phyloP scores from a whole-genome alignment of 1,140 invertebrate genomes.

The Stratiolaelaps scimitus region DNA sequence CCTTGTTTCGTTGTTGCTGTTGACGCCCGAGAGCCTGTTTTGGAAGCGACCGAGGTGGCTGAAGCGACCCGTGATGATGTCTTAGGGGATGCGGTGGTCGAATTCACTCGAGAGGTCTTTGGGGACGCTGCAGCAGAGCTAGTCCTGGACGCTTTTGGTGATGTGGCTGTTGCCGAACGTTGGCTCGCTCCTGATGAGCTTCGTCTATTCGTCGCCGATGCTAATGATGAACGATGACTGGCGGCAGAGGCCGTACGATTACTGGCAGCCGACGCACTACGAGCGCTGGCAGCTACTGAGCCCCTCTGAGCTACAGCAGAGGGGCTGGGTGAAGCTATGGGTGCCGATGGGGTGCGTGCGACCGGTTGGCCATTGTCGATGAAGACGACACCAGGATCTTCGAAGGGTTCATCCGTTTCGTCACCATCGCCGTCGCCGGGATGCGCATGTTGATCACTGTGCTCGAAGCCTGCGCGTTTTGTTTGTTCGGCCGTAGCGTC shows the following conservation, averaged over 20 bases:
- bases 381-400: constrained; percentile 11
- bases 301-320: constrained; percentile 10
- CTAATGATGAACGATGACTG: background rate
- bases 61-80: no score
- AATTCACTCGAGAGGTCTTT: background rate
- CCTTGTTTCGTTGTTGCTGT: background rate
- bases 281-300: background rate
- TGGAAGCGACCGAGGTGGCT: background rate
- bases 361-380: constrained; percentile 20
- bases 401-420: background rate
- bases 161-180: background rate
- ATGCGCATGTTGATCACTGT: background rate
- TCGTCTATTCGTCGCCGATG: background rate
- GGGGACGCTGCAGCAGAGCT: background rate
- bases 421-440: background rate
- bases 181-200: background rate
- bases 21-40: background rate
- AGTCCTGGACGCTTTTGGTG: constrained; percentile 6
- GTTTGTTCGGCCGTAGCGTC: background rate
- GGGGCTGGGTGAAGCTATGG: constrained; percentile 12
- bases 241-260: background rate
- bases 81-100: no score
- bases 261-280: background rate
- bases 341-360: background rate
- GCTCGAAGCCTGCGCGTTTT: background rate